Base-by-base conservation (phyloP, 1,140 invertebrate genomes). In the Bacillus rossius region DNA sequence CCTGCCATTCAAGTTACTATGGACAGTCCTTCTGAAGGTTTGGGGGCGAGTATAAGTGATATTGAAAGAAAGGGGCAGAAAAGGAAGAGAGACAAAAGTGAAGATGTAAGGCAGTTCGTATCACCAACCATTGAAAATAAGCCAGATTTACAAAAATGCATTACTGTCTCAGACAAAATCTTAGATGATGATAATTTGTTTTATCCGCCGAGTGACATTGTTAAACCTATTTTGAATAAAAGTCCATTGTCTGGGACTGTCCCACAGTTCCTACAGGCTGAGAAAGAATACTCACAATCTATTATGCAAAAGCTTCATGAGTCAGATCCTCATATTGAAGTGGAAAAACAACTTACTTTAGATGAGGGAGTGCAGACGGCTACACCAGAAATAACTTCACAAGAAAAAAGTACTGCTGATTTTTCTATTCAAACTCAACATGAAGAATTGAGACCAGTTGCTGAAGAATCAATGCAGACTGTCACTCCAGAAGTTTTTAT, bases 121-220 rank as follows among this genome's bases (percentile, higher is more conserved):
- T 74, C 73, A 3, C 65, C 67, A 60, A 79, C 77, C 17, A 71
- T 83, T 1, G 85, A 84, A 75, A 74, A 85, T 59, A 69, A 85
- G n/a, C 81, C 85, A 75, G 83, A 85, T 34, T 4, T 34, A 34
- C 29, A 34, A 10, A 4, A 34, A 10, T 34, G 10, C 10, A 10
- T 7, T 34, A 10, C 29, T 34, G 29, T 10, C 4, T 34, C 29
- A 34, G 10, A 34, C 10, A 34, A 34, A 34, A 10, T 4, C 10
- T 7, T 34, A 7, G 29, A 34, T 34, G 29, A 34, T 34, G 10
- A 34, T 10, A 34, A 7, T 34, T 7, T 34, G 29, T 7, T 7
- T 34, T 34, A 34, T 34, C 5, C 29, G 29, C 10, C 4, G 4
- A 34, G 10, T 34, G 4, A 34, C 10, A 4, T 7, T 34, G 10